Percentiles rank a stretch among this genome's conserved stretches.
Evolutionary conservation across 2,797 vertebrate species (phyloP).

Genomic region (Psittacula echo): DNA sequence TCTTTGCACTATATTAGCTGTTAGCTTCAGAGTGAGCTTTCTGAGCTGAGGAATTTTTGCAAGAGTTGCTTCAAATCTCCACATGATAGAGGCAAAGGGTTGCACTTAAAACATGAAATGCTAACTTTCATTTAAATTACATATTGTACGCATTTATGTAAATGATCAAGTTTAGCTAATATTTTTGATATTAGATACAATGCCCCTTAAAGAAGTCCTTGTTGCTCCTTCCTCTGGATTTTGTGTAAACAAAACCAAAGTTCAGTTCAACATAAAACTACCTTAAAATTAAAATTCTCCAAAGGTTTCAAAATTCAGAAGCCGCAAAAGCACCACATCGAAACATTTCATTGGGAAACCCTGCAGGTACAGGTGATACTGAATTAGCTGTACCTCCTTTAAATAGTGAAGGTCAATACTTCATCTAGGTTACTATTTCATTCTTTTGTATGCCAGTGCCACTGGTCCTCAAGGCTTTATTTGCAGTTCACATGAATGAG

Average conservation of each 20-base stretch:
- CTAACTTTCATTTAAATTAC: conserved; percentile 59
- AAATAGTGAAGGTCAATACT: background rate
- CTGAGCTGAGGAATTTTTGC: conserved; percentile 59
- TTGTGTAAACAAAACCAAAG: conserved; percentile 46
- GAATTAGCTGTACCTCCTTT: background rate
- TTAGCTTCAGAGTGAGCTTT: conserved; percentile 57
- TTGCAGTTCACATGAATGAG: background rate
- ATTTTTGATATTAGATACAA: conserved; percentile 50
- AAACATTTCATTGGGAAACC: background rate
- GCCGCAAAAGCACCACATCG: background rate
- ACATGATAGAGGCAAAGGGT: conserved; percentile 53
- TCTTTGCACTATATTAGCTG: conserved; percentile 56
- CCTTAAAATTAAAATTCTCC: conserved; percentile 1
- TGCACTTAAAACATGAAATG: conserved; percentile 47
- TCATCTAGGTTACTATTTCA: background rate
- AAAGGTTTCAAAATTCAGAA: background rate
- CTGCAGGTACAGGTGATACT: background rate
- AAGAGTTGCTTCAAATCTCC: conserved; percentile 62
- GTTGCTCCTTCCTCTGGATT: conserved; percentile 13
- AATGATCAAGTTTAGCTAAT: conserved; percentile 41
- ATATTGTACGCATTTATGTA: conserved; percentile 61
- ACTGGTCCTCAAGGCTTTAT: background rate
- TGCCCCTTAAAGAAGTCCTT: conserved; percentile 25
- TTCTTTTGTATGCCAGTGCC: background rate
- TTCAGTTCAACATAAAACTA: background rate